Evolutionary conservation across 2,113 vertebrate genomes (phyloP).

Genomic region (Penelope pileata): DNA sequence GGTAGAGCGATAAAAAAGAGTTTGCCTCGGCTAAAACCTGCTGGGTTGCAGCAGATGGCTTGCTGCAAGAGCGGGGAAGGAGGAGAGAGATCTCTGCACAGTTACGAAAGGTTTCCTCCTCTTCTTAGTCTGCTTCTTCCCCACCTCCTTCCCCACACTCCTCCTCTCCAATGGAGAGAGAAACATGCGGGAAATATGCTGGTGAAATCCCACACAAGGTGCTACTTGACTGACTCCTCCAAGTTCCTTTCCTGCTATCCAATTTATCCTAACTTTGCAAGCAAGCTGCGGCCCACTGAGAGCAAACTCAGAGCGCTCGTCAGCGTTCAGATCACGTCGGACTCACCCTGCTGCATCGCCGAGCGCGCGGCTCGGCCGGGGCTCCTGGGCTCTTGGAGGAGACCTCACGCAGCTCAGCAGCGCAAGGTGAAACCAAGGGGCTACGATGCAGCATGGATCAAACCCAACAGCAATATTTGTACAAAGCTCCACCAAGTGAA

Average conservation of each 20-base stretch:
- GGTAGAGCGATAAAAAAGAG: neutral
- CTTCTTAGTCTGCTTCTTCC: slow-evolving; percentile 71
- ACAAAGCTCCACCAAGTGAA: neutral
- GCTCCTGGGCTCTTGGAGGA: neutral
- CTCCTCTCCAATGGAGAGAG: slow-evolving; percentile 31
- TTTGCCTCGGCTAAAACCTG: slow-evolving; percentile 40
- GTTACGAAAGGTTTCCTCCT: slow-evolving; percentile 68
- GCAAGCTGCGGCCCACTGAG: neutral
- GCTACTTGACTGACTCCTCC: slow-evolving; percentile 19
- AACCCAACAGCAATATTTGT: slow-evolving; percentile 41
- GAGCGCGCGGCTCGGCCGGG: neutral
- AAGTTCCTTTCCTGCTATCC: slow-evolving; percentile 15
- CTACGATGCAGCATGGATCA: neutral
- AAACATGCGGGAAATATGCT: slow-evolving; percentile 33
- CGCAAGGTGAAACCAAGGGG: neutral
- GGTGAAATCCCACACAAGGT: slow-evolving; percentile 59
- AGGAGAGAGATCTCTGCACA: slow-evolving; percentile 60
- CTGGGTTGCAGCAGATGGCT: slow-evolving; percentile 69
- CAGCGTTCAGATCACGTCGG: neutral
- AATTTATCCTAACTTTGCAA: slow-evolving; percentile 28
- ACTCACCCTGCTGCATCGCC: neutral
- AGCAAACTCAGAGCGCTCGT: neutral
- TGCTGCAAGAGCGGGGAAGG: slow-evolving; percentile 43
- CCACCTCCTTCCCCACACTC: slow-evolving; percentile 65
- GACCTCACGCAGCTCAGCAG: neutral